Percentiles rank a stretch among this genome's conserved stretches.
phyloP scores from a whole-genome alignment of 2,113 vertebrate genomes.

The Nothocercus nigrocapillus region DNA sequence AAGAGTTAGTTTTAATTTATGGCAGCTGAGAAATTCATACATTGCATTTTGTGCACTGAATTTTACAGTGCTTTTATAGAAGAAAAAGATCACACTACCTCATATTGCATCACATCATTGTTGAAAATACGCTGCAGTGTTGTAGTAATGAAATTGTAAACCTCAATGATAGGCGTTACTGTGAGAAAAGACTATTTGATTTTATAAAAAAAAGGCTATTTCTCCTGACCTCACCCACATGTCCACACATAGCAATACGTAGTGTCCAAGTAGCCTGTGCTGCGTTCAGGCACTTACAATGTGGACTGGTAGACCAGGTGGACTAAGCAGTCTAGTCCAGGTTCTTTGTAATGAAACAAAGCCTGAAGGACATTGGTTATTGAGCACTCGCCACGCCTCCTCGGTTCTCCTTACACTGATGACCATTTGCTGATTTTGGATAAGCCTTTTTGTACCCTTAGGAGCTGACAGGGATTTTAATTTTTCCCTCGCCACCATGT shows the following conservation, averaged over 20 bases:
- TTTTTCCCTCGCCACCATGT: neutral
- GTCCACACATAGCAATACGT: neutral
- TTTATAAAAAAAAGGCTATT: neutral
- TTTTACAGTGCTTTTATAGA: neutral
- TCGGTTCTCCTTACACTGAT: neutral
- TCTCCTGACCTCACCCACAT: neutral
- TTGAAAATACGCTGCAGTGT: neutral
- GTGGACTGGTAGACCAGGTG: neutral
- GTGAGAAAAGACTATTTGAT: neutral
- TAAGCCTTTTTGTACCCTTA: neutral
- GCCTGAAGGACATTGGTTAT: neutral
- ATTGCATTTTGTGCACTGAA: neutral
- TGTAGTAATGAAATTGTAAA: neutral
- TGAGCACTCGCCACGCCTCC: neutral
- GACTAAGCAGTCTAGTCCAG: neutral
- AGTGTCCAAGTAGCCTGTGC: neutral
- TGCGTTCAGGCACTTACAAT: neutral
- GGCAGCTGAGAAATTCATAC: neutral
- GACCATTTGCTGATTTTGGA: neutral
- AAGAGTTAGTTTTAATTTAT: neutral
- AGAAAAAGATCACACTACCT: neutral
- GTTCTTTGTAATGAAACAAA: neutral
- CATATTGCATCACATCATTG: neutral
- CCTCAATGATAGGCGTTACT: neutral
- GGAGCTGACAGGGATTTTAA: neutral